These are phyloP conservation scores for Elysia crispata DNA, from an alignment of 2,888 invertebrate genomes.

Conservation along the genomic window DNA sequence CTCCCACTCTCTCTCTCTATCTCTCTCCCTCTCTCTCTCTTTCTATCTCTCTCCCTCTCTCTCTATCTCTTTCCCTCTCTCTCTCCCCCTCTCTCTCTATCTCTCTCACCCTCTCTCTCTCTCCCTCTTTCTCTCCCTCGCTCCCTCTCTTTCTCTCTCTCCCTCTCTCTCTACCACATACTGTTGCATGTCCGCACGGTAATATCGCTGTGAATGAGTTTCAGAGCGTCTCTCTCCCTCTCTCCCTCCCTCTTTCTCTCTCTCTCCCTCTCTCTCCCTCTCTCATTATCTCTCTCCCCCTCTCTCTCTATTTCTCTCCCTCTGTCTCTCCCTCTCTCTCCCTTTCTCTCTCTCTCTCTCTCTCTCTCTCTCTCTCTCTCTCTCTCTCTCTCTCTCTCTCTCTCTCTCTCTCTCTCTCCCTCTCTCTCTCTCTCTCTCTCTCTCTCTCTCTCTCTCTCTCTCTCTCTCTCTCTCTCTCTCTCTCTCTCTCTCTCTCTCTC, in stretches of 20 bases:
- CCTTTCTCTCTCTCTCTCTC: not conserved
- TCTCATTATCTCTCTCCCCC: not conserved
- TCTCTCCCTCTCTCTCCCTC: not conserved
- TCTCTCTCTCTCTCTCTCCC: conserved; percentile 27
- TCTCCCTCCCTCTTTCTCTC: not conserved
- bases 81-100: not conserved
- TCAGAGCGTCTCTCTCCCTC: conserved; percentile 35
- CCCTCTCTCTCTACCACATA: conserved; percentile 26
- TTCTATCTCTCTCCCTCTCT: conserved; percentile 20
- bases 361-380: conserved; percentile 19
- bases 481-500: conserved; percentile 15
- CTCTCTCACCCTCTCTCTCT: conserved; percentile 7
- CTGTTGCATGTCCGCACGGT: conserved; percentile 33
- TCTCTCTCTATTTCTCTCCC: conserved; percentile 18
- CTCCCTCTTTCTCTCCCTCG: not conserved
- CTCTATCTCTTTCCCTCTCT: conserved; percentile 21
- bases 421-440: not conserved
- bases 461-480: conserved; percentile 11
- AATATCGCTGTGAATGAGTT: conserved; percentile 26
- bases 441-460: conserved; percentile 9
- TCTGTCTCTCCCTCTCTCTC: not conserved
- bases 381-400: conserved; percentile 26
- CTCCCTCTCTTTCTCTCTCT: conserved; percentile 13
- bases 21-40: conserved; percentile 19
- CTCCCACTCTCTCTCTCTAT: not conserved